Percentiles rank a stretch among this genome's conserved stretches.
Evolutionary conservation across 2,113 vertebrate species (phyloP).

Genomic region (Damaliscus lunatus): DNA sequence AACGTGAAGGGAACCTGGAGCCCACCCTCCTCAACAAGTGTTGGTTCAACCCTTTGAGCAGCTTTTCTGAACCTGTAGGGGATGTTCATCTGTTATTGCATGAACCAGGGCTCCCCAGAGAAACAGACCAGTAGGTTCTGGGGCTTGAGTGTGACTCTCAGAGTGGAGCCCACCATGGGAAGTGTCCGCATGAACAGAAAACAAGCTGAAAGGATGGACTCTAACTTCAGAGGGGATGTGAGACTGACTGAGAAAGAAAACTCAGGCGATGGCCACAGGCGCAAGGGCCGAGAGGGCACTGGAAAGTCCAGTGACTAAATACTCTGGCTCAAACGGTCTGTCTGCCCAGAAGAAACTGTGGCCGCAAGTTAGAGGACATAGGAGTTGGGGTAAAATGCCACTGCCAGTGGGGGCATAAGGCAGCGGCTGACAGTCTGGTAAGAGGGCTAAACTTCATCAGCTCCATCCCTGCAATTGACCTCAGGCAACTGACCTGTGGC

Average conservation of each 20-base stretch:
- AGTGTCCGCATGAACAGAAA: not conserved
- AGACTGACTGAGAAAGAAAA: not conserved
- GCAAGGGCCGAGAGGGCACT: not conserved
- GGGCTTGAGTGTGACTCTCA: not conserved
- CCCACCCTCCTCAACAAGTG: rapidly evolving
- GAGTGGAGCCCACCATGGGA: not conserved
- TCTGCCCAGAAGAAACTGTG: not conserved
- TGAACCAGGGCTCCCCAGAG: not conserved
- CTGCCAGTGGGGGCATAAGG: rapidly evolving
- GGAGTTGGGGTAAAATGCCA: not conserved
- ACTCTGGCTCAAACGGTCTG: not conserved
- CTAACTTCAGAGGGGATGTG: too few relatives aligned
- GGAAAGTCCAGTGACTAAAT: not conserved
- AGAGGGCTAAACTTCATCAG: not conserved
- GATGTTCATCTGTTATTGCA: rapidly evolving
- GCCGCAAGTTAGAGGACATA: not conserved
- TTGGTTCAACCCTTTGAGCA: not conserved
- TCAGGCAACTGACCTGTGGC: not conserved
- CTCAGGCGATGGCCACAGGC: not conserved
- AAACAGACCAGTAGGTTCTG: not conserved
- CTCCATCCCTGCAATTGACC: not conserved
- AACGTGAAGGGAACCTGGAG: not conserved
- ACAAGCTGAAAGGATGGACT: too few relatives aligned
- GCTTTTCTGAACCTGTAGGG: not conserved
- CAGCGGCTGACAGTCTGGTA: not conserved